phyloP scores from a whole-genome alignment of 2,113 vertebrate genomes.

The Oreochromis niloticus region DNA sequence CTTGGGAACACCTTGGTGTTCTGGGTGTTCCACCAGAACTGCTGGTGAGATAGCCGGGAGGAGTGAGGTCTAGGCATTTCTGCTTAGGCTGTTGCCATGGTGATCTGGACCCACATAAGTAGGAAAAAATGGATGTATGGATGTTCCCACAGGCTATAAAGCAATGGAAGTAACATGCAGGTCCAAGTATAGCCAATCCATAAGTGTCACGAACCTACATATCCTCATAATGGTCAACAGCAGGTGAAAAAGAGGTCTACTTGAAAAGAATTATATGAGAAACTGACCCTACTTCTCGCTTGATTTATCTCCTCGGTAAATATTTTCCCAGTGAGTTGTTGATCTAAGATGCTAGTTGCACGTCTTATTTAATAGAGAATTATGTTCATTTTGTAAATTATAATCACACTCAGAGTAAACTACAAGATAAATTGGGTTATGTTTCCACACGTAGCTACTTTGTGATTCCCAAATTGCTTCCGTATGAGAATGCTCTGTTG shows the following conservation, averaged over 20 bases:
- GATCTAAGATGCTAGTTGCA: neutral
- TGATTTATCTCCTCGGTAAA: neutral
- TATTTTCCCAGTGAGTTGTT: neutral
- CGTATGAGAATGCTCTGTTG: neutral
- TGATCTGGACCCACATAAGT: neutral
- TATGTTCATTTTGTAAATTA: neutral
- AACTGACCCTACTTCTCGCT: neutral
- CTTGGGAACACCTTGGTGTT: neutral
- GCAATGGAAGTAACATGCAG: neutral
- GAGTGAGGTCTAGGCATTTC: neutral
- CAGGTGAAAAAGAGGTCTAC: neutral
- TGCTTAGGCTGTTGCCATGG: neutral
- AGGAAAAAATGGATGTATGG: neutral
- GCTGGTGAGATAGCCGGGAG: neutral
- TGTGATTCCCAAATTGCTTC: neutral
- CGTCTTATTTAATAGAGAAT: neutral
- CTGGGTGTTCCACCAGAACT: neutral
- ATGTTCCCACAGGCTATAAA: neutral
- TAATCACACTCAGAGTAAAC: neutral
- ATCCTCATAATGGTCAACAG: neutral
- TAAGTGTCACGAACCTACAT: neutral
- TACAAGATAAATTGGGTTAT: neutral
- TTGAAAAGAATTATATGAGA: neutral
- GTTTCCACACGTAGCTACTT: neutral
- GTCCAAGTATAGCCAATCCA: neutral